Conservation (phyloP, 2,888 invertebrate species). For the Dugesia japonica region DNA sequence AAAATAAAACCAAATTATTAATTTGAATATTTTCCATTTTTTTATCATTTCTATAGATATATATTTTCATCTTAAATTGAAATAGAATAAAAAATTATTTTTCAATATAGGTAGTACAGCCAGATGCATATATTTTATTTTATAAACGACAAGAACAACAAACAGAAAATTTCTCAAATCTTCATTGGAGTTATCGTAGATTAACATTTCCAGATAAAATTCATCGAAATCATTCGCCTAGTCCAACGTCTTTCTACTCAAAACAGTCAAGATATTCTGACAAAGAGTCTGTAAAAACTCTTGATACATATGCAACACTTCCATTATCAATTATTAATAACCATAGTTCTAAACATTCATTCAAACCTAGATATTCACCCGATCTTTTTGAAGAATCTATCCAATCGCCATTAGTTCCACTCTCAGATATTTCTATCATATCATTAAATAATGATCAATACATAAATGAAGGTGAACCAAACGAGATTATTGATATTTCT, state of each 20-base stretch:
- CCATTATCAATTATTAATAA: background rate
- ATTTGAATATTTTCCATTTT: too few species aligned
- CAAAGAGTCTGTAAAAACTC: background rate
- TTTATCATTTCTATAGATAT: too few species aligned
- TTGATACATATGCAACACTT: background rate
- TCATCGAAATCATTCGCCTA: background rate
- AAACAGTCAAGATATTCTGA: background rate
- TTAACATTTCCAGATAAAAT: background rate
- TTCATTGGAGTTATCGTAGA: background rate
- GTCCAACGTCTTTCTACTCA: background rate
- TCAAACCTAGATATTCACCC: background rate
- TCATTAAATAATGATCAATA: background rate
- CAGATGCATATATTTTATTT: slow-evolving; percentile 28
- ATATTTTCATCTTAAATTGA: too few species aligned
- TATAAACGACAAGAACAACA: slow-evolving; percentile 25
- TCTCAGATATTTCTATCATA: background rate
- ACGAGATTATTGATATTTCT: background rate
- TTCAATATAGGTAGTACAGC: background rate
- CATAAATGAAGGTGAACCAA: background rate
- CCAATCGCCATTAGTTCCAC: background rate
- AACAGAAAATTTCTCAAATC: background rate
- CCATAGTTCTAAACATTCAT: slow-evolving; percentile 6
- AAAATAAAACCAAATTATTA: too few species aligned
- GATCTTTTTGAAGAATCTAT: background rate
- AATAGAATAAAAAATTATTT: background rate